phyloP scores from a whole-genome alignment of 2,113 vertebrate species.

The Cebidichthys violaceus region DNA sequence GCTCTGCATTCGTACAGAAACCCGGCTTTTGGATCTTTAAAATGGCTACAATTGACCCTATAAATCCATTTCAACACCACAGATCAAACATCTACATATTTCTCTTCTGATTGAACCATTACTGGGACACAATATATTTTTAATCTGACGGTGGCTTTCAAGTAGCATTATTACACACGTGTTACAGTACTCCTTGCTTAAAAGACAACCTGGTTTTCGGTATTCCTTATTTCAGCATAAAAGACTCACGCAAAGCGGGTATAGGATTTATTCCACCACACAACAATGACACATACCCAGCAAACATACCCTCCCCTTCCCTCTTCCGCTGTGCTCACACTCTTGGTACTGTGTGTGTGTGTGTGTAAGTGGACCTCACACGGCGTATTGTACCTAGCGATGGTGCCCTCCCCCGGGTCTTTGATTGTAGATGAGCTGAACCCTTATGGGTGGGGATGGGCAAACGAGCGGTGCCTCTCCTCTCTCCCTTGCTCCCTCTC shows the following conservation, averaged over 20 bases:
- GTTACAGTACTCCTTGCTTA: constrained; percentile 7
- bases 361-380: constrained; percentile 32
- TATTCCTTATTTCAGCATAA: too few species aligned
- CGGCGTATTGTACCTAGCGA: constrained; percentile 57
- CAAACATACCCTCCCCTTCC: constrained; percentile 6
- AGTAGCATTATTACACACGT: background rate
- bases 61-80: background rate
- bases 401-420: constrained; percentile 75
- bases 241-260: too few species aligned
- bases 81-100: background rate
- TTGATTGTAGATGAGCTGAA: constrained; percentile 80
- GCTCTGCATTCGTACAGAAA: background rate
- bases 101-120: background rate
- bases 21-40: background rate
- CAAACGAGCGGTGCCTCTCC: constrained; percentile 56
- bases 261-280: too few species aligned
- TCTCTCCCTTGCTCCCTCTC: constrained; percentile 55
- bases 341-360: constrained; percentile 13
- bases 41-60: background rate
- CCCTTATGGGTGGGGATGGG: constrained; percentile 45
- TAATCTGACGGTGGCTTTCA: background rate
- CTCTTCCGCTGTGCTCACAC: constrained; percentile 13
- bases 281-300: constrained; percentile 10
- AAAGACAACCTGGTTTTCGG: too few species aligned
- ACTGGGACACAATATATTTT: background rate